These are phyloP conservation scores for Ctena decussata DNA, from an alignment of 2,888 invertebrate species.

Conservation along the genomic window DNA sequence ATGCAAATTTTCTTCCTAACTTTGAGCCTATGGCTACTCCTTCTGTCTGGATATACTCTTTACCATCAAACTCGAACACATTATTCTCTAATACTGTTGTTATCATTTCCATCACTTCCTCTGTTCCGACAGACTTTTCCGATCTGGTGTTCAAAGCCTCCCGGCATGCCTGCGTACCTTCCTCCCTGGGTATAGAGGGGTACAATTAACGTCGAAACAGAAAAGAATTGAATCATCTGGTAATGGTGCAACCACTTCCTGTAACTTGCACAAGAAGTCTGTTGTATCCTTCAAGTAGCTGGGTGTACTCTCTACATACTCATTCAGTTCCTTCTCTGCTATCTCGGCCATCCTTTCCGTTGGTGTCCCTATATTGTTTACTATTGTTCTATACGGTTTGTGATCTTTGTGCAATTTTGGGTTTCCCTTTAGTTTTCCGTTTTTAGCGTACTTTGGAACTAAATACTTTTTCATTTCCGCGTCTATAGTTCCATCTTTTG, in stretches of 20 bases:
- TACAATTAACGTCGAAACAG: no score
- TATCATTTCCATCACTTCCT: constrained; percentile 13
- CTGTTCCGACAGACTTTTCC: background rate
- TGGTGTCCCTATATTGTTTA: constrained; percentile 15
- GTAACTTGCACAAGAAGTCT: no score
- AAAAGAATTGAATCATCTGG: no score
- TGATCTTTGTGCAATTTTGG: constrained; percentile 25
- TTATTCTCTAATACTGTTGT: constrained; percentile 37
- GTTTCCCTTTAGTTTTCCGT: constrained; percentile 28
- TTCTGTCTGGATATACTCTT: no score
- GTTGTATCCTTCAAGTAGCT: no score
- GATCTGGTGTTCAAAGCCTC: constrained; percentile 9
- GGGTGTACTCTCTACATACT: constrained; percentile 2
- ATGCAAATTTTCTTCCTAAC: constrained; percentile 33
- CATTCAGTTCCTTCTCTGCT: constrained; percentile 12
- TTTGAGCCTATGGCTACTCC: constrained; percentile 27
- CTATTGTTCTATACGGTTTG: constrained; percentile 12
- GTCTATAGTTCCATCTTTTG: background rate
- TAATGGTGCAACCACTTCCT: no score
- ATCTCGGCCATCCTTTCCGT: constrained; percentile 31
- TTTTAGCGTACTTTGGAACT: background rate
- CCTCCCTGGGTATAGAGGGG: no score
- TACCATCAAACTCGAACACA: constrained; percentile 18
- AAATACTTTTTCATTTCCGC: constrained; percentile 18
- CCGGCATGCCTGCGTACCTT: constrained; percentile 19